These are phyloP conservation scores for Bradypodion pumilum DNA, from an alignment of 2,797 vertebrate species.

Conservation along the genomic window DNA sequence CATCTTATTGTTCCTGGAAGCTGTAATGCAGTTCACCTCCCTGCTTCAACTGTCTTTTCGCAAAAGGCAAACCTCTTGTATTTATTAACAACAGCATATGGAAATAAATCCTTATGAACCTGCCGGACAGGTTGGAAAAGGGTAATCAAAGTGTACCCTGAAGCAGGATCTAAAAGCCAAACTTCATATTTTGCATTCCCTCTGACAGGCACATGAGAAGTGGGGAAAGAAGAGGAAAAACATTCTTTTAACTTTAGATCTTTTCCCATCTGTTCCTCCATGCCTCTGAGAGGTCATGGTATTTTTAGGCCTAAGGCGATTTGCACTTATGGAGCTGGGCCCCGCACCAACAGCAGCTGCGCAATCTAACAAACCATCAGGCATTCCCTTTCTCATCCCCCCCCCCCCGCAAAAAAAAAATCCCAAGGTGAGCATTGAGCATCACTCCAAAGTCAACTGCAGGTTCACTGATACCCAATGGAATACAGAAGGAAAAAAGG, in stretches of 20 bases:
- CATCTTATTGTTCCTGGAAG: conserved; percentile 19
- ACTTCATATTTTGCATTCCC: conserved; percentile 10
- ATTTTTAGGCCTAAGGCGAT: conserved; percentile 83
- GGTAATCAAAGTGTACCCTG: not conserved
- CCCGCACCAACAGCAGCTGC: conserved; percentile 42
- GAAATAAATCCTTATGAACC: conserved; percentile 5
- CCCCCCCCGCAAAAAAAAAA: not conserved
- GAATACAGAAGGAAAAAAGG: not conserved
- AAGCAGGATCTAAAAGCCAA: not conserved
- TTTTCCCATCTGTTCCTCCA: conserved; percentile 58
- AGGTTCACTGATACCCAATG: not conserved
- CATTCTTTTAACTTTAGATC: conserved; percentile 12
- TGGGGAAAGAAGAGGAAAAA: conserved; percentile 15
- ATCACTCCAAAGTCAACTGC: not conserved
- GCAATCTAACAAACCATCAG: not conserved
- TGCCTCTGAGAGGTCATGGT: conserved; percentile 60
- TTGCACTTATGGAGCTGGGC: conserved; percentile 76
- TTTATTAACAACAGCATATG: not conserved
- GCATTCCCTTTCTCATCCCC: not conserved
- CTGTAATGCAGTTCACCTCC: conserved; percentile 3
- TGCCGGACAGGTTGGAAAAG: not conserved
- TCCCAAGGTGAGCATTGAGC: conserved; percentile 1
- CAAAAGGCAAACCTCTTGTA: not conserved
- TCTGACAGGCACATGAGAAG: conserved; percentile 2
- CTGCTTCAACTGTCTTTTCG: conserved; percentile 19